These are phyloP conservation scores for silkworm (Bombyx mori) DNA, from an alignment of 1,140 invertebrate genomes.

Conservation along the genomic window ASM3026992v2 NC_085125.1:6916501-6917000, in stretches of 20 bases:
- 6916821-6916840: too few species aligned
- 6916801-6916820: too few species aligned
- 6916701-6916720: too few species aligned
- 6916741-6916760: too few species aligned
- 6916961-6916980: slow-evolving; percentile 94
- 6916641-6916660: slow-evolving; percentile 95
- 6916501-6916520: not conserved
- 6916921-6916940: not conserved
- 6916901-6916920: not conserved
- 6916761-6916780: too few species aligned
- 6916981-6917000: slow-evolving; percentile 99
- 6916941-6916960: too few species aligned
- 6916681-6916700: too few species aligned
- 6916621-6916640: slow-evolving; percentile 99
- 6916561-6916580: slow-evolving; percentile 96
- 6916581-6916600: slow-evolving; percentile 98
- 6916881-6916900: not conserved
- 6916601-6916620: slow-evolving; percentile 99
- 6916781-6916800: too few species aligned
- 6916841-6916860: too few species aligned
- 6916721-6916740: too few species aligned
- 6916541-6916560: slow-evolving; percentile 98
- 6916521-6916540: slow-evolving; percentile 77
- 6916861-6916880: not conserved
- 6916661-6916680: not conserved